These are phyloP conservation scores for Drosophila subquinaria DNA, from an alignment of 2,888 invertebrate genomes.

Conservation along the genomic window DNA sequence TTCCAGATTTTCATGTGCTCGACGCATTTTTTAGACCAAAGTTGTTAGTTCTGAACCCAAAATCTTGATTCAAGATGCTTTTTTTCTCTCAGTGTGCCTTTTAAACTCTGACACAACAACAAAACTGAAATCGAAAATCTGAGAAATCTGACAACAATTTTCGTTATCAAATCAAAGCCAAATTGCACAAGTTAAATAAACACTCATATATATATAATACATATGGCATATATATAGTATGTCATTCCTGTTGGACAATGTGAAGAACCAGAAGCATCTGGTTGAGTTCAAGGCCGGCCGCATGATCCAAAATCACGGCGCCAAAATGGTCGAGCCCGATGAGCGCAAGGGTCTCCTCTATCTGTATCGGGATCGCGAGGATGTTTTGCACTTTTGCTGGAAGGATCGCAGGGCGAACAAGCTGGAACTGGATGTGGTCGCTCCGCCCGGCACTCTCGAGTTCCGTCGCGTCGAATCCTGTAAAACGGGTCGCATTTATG, in stretches of 20 bases:
- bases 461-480: conserved; percentile 97
- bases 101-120: background rate
- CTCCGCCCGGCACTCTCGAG: conserved; percentile 98
- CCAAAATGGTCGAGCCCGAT: conserved; percentile 96
- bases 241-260: too few relatives aligned
- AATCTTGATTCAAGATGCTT: too few relatives aligned
- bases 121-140: background rate
- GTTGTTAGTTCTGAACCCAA: too few relatives aligned
- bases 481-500: conserved; percentile 97
- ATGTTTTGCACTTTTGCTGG: conserved; percentile 99
- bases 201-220: background rate
- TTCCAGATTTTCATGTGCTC: too few relatives aligned
- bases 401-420: conserved; percentile 96
- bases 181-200: too few relatives aligned
- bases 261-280: too few relatives aligned
- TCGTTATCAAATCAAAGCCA: background rate
- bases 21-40: too few relatives aligned
- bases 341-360: conserved; percentile 97
- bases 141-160: conserved; percentile 1
- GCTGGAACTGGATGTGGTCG: conserved; percentile 96
- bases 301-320: conserved; percentile 90
- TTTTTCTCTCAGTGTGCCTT: background rate
- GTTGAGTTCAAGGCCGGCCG: conserved; percentile 96
- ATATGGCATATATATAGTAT: background rate
- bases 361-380: conserved; percentile 97